Evolutionary conservation across 2,888 invertebrate genomes (phyloP).

Genomic region (Melanophora roralis): DNA sequence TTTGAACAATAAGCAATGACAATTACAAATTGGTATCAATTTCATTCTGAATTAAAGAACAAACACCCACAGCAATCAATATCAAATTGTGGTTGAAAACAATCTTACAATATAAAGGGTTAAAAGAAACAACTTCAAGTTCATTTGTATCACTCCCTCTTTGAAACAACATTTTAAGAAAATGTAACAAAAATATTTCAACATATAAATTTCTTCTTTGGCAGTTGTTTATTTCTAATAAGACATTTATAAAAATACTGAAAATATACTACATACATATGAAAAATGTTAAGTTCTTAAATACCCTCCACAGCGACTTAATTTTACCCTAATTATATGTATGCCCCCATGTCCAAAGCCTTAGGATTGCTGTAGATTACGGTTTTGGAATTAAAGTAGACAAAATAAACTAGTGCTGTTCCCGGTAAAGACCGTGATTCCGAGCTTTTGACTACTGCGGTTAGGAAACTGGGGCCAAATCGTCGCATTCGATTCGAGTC

Average conservation of each 20-base stretch:
- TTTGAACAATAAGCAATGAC: slow-evolving; percentile 49
- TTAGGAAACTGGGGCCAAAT: too few relatives aligned
- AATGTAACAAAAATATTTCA: not conserved
- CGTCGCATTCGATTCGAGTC: too few relatives aligned
- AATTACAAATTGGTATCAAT: slow-evolving; percentile 59
- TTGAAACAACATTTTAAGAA: slow-evolving; percentile 2
- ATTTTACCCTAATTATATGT: too few relatives aligned
- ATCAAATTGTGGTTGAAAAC: slow-evolving; percentile 29
- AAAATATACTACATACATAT: too few relatives aligned
- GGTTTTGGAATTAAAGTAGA: too few relatives aligned
- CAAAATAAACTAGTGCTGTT: too few relatives aligned
- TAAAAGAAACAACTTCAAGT: slow-evolving; percentile 22
- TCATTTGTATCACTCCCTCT: not conserved
- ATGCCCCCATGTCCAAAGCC: too few relatives aligned
- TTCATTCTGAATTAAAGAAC: slow-evolving; percentile 29
- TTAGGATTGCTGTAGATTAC: too few relatives aligned
- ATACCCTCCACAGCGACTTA: not conserved
- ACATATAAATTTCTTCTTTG: slow-evolving; percentile 10
- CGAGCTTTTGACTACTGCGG: too few relatives aligned
- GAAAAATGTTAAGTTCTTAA: too few relatives aligned
- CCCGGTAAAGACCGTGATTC: too few relatives aligned
- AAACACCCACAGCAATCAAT: slow-evolving; percentile 51
- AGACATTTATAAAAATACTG: slow-evolving; percentile 27
- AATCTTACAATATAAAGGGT: slow-evolving; percentile 27
- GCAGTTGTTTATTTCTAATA: slow-evolving; percentile 37